Evolutionary conservation across 2,888 invertebrate species (phyloP).

Genomic region (Napeogenes inachia): DNA sequence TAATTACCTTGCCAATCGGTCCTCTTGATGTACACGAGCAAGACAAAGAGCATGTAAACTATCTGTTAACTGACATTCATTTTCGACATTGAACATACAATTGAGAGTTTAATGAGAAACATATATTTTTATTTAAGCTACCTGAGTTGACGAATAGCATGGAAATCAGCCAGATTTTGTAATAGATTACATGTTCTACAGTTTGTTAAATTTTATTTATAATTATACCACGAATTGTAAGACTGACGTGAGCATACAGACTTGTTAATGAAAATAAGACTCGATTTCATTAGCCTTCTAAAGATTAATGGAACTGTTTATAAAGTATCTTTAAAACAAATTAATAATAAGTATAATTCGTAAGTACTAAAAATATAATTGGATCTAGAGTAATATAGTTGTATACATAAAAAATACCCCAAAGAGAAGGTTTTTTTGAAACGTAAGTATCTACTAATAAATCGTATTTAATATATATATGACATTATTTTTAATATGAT

Average conservation of each 20-base stretch:
- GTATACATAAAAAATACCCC: no score
- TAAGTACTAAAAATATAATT: no score
- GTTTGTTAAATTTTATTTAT: conserved; percentile 12
- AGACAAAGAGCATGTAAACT: conserved; percentile 28
- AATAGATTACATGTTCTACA: conserved; percentile 13
- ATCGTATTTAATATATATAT: no score
- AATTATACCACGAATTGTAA: conserved; percentile 5
- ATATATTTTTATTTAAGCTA: conserved; percentile 4
- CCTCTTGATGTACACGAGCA: conserved; percentile 32
- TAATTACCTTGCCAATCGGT: conserved; percentile 60
- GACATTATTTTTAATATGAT: no score
- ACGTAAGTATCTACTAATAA: no score
- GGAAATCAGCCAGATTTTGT: conserved; percentile 26
- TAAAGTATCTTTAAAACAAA: no score
- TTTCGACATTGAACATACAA: conserved; percentile 13
- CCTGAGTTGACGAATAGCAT: conserved; percentile 10
- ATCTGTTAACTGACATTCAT: conserved; percentile 31
- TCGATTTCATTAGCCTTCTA: not conserved
- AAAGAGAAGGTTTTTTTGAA: no score
- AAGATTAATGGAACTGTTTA: not conserved
- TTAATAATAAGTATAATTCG: no score
- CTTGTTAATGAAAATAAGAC: conserved; percentile 3
- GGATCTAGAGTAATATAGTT: no score
- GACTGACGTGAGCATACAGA: conserved; percentile 1
- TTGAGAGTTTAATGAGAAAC: conserved; percentile 2